Percentiles rank a stretch among this genome's conserved stretches.
These are phyloP conservation scores for Teleogryllus oceanicus DNA, from an alignment of 2,888 invertebrate genomes.

Conservation along the genomic window DNA sequence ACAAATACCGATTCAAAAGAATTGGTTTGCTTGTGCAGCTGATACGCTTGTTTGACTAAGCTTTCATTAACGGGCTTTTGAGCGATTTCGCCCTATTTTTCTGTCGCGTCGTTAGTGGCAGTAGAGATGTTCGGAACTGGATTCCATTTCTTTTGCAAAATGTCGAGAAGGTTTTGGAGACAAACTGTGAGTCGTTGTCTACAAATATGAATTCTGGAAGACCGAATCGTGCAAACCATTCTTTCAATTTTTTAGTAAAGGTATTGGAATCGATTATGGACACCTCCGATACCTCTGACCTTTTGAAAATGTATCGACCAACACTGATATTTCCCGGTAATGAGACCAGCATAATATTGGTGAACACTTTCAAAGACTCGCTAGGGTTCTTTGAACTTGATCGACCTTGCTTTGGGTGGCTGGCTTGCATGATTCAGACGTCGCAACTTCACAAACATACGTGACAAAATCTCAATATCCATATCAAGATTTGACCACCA, in stretches of 20 bases:
- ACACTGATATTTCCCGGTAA: not conserved
- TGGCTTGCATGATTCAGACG: not conserved
- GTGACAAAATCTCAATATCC: not conserved
- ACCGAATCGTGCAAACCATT: not conserved
- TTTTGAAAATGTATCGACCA: not conserved
- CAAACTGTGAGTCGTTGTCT: not conserved
- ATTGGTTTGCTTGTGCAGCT: no score
- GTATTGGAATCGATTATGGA: not conserved
- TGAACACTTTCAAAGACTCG: not conserved
- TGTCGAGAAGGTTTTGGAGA: not conserved
- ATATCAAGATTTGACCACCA: not conserved
- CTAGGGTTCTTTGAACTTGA: not conserved
- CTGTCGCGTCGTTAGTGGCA: no score
- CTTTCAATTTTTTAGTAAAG: not conserved
- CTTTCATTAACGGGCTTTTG: no score
- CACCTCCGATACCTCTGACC: conserved; percentile 3
- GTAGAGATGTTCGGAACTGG: no score
- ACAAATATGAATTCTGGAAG: not conserved
- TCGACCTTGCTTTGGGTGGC: not conserved
- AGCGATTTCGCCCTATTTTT: no score
- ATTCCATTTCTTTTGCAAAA: not conserved
- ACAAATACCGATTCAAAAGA: no score
- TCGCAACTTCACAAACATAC: not conserved
- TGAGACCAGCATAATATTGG: not conserved
- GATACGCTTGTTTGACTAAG: no score